These are phyloP conservation scores for Parnassius apollo DNA, from an alignment of 2,888 invertebrate genomes.

Conservation along the genomic window DNA sequence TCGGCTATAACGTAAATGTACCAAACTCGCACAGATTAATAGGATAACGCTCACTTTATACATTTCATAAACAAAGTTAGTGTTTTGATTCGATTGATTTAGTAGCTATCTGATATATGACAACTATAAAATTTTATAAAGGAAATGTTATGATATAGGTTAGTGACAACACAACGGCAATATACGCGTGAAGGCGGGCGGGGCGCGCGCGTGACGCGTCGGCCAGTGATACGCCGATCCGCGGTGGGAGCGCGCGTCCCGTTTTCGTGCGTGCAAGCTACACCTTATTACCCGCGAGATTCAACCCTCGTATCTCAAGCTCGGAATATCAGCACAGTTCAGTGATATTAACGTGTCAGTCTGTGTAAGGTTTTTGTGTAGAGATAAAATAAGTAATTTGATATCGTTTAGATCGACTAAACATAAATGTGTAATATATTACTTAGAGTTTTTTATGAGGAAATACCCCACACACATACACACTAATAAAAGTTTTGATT, in stretches of 20 bases:
- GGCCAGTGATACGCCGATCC: slow-evolving; percentile 64
- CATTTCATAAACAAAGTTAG: slow-evolving; percentile 11
- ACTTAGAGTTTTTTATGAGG: not conserved
- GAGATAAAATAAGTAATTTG: not conserved
- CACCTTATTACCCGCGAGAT: slow-evolving; percentile 34
- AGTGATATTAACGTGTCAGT: slow-evolving; percentile 12
- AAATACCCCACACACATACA: not conserved
- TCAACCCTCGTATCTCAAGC: not conserved
- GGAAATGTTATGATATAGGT: slow-evolving; percentile 29
- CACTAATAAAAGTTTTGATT: not conserved
- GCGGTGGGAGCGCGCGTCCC: slow-evolving; percentile 61
- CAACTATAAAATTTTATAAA: slow-evolving; percentile 20
- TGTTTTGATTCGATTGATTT: slow-evolving; percentile 1
- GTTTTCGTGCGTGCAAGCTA: slow-evolving; percentile 33
- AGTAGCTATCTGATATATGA: not conserved
- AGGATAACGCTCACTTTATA: not conserved
- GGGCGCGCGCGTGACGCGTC: slow-evolving; percentile 45
- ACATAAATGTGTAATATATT: not conserved
- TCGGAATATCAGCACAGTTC: slow-evolving; percentile 3
- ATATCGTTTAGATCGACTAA: not conserved
- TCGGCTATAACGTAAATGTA: too few species aligned
- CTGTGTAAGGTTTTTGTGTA: slow-evolving; percentile 7
- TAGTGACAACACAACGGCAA: too few species aligned
- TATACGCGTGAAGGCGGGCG: slow-evolving; percentile 46
- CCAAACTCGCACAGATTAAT: too few species aligned